Evolutionary conservation across 2,797 vertebrate species (phyloP), one percentile per base, ranked within the genome.

Genomic region (Podarcis lilfordi): DNA sequence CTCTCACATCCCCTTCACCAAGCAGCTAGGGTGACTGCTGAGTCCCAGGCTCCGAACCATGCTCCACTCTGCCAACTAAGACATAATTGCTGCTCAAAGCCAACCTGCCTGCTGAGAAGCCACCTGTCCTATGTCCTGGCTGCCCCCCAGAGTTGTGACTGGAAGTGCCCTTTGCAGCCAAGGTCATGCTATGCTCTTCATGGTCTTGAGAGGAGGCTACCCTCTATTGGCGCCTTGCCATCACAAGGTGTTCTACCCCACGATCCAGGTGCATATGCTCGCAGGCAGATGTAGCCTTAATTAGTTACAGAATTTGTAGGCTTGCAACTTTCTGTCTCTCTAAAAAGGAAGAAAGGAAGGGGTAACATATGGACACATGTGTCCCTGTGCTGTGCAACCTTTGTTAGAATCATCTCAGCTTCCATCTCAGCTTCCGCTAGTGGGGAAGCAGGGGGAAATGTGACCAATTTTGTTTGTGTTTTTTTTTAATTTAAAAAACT

Each of bases 71-170:
- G 84, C 88, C 84, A 82, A 76, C 43, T 82, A 69, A 86, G 88
- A 85, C 29, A 45, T 86, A 86, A 89, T 89, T 86, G 84, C 69
- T 59, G 64, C 61, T 40, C 45, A 86, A 89, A 86, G 88, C 84
- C 84, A 89, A 81, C 35, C 32, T 59, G 61, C 88, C 84, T 86
- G 84, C 88, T 82, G 88, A 81, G 88, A 86, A 86, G 79, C 88
- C 88, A 89, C 88, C 88, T 89, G 88, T 89, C 82, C 19, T 86
- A 82, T 55, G 88, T 86, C 88, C 88, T 85, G 76, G 68, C 59
- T 55, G 40, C 88, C 78, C 71, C 13, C 80, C 59, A 40, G 19
- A 76, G 71, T 4, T 66, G 72, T 82, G 78, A 76, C 71, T 76
- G 61, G 79, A 79, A 76, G 32, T 82, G 78, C 71, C 84, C 88